A percentile compares a stretch with the other conserved stretches of the same genome.
These are phyloP conservation scores for Druon quercuslanigerum DNA, from an alignment of 1,140 invertebrate genomes.

Conservation along the genomic window DNA sequence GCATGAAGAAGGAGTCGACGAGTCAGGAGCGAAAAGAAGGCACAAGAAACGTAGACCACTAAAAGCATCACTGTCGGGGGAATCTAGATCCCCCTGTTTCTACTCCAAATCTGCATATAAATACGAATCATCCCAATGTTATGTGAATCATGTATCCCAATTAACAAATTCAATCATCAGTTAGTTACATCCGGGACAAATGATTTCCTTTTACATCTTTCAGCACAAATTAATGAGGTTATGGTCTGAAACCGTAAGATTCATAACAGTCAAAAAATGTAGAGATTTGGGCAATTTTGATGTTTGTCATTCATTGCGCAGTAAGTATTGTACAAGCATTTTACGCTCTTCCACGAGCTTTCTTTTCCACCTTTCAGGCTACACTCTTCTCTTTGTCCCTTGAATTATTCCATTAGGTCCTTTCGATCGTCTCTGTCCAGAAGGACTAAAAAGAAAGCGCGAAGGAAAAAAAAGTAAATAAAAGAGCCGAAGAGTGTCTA, in stretches of 20 bases:
- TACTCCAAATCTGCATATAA: background rate
- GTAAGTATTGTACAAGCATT: constrained; percentile 9
- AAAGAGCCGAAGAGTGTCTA: constrained; percentile 35
- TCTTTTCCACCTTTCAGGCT: constrained; percentile 39
- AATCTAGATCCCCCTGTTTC: constrained; percentile 11
- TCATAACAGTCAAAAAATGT: too few species aligned
- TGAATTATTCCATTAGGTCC: constrained; percentile 52
- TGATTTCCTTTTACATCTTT: constrained; percentile 12
- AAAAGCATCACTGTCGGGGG: constrained; percentile 8
- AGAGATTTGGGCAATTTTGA: too few species aligned
- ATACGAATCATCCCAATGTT: background rate
- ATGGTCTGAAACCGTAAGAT: too few species aligned
- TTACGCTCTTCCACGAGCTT: constrained; percentile 28
- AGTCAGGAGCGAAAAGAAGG: constrained; percentile 39
- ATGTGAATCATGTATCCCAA: background rate
- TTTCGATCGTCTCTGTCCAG: constrained; percentile 21
- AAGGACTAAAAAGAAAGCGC: constrained; percentile 5
- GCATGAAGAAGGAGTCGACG: constrained; percentile 33
- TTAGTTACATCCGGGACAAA: constrained; percentile 2
- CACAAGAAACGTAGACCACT: constrained; percentile 1
- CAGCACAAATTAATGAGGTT: too few species aligned
- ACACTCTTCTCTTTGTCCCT: constrained; percentile 35
- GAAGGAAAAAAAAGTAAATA: constrained; percentile 23
- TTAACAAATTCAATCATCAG: background rate
- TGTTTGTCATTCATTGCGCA: too few species aligned